Evolutionary conservation across 2,888 invertebrate species (phyloP).

Genomic region (Metellina segmentata): DNA sequence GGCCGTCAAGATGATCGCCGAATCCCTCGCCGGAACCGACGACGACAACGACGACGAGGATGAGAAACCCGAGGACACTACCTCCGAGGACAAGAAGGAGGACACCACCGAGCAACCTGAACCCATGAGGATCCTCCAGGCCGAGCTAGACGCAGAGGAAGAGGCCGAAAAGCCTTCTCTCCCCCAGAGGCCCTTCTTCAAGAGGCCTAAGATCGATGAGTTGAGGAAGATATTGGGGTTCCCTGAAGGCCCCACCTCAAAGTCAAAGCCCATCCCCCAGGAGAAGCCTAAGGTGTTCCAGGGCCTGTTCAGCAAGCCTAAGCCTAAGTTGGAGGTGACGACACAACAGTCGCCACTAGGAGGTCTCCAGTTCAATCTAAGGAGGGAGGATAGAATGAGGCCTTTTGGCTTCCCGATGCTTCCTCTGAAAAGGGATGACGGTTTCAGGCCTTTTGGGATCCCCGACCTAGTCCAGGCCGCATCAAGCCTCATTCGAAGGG

Average conservation of each 20-base stretch:
- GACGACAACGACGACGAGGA: conserved; percentile 67
- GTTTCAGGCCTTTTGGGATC: conserved; percentile 68
- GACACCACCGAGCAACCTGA: conserved; percentile 70
- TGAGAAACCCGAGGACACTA: background rate
- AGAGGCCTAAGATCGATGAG: conserved; percentile 75
- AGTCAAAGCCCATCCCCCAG: conserved; percentile 68
- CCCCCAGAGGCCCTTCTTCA: conserved; percentile 69
- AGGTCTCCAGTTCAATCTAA: conserved; percentile 65
- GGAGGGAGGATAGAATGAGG: conserved; percentile 71
- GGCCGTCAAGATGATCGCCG: conserved; percentile 73
- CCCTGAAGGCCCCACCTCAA: conserved; percentile 63
- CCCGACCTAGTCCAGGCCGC: conserved; percentile 74
- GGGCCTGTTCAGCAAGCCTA: conserved; percentile 69
- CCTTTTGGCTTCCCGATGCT: conserved; percentile 74
- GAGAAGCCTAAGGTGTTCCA: conserved; percentile 75
- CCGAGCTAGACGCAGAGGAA: conserved; percentile 62
- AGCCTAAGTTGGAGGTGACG: conserved; percentile 69
- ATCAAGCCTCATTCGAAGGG: conserved; percentile 66
- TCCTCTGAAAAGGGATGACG: conserved; percentile 58
- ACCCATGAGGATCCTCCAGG: conserved; percentile 69
- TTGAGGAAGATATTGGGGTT: conserved; percentile 75
- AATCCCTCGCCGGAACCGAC: conserved; percentile 51
- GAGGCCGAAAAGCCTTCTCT: conserved; percentile 47
- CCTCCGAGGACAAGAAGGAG: conserved; percentile 40
- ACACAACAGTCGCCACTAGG: conserved; percentile 61